These are phyloP conservation scores for Sebastes wilsoni DNA, from an alignment of 2,797 vertebrate genomes.

Conservation along the genomic window DNA sequence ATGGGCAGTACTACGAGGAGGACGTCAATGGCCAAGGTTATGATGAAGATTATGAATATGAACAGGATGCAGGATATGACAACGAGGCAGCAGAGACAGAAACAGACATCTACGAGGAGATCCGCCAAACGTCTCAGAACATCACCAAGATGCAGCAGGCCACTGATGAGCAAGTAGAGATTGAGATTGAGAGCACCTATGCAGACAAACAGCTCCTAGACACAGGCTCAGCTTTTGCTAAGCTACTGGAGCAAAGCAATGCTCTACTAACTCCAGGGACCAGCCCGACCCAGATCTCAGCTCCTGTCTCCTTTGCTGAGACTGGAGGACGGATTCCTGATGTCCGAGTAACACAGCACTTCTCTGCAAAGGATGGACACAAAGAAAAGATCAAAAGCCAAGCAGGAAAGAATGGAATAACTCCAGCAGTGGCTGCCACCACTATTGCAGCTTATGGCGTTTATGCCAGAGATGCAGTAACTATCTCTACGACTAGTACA, in stretches of 20 bases:
- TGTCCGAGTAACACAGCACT: constrained; percentile 95
- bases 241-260: constrained; percentile 93
- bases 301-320: constrained; percentile 93
- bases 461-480: constrained; percentile 83
- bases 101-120: constrained; percentile 91
- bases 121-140: constrained; percentile 89
- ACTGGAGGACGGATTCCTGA: constrained; percentile 89
- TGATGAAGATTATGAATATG: constrained; percentile 84
- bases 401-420: constrained; percentile 84
- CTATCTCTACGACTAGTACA: constrained; percentile 79
- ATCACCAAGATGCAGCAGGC: constrained; percentile 86
- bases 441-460: constrained; percentile 84
- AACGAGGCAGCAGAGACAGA: constrained; percentile 81
- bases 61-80: constrained; percentile 81
- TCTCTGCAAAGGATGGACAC: constrained; percentile 89
- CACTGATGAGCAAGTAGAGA: constrained; percentile 82
- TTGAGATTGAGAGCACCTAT: constrained; percentile 81
- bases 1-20: constrained; percentile 72
- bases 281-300: constrained; percentile 95
- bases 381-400: constrained; percentile 87
- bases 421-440: constrained; percentile 79
- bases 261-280: constrained; percentile 95
- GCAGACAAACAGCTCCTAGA: constrained; percentile 92
- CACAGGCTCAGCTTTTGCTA: constrained; percentile 91
- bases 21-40: constrained; percentile 89